These are phyloP conservation scores for Rhinella marina DNA, from an alignment of 2,797 vertebrate species.

Conservation along the genomic window DNA sequence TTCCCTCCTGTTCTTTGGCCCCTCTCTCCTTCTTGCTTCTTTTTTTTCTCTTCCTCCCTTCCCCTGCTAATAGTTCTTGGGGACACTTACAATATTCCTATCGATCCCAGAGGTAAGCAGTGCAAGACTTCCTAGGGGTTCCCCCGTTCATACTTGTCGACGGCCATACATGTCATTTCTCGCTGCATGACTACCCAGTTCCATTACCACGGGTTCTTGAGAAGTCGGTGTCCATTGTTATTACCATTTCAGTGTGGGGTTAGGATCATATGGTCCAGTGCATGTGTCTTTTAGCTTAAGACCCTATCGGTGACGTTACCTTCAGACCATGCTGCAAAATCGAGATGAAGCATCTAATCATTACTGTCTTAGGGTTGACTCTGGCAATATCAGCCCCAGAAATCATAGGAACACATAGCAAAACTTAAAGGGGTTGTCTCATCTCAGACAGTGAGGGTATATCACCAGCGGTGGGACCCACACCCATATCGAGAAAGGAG, in stretches of 20 bases:
- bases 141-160: conserved; percentile 4
- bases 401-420: not conserved
- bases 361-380: not conserved
- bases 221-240: not conserved
- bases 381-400: not conserved
- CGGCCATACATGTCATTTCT: not conserved
- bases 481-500: too few relatives aligned
- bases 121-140: conserved; percentile 29
- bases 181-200: conserved; percentile 13
- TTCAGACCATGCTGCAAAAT: not conserved
- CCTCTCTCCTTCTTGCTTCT: not conserved
- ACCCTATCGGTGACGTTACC: not conserved
- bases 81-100: conserved; percentile 99
- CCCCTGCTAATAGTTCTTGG: conserved; percentile 87
- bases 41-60: conserved; percentile 30
- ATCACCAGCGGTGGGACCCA: too few relatives aligned
- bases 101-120: conserved; percentile 99
- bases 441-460: too few relatives aligned
- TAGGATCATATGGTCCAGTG: not conserved
- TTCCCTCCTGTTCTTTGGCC: conserved; percentile 50
- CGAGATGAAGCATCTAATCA: not conserved
- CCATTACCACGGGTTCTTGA: not conserved
- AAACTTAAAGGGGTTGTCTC: too few relatives aligned
- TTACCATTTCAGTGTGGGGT: not conserved
- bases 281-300: not conserved